phyloP scores from a whole-genome alignment of 1,140 invertebrate genomes.

The Octopus sinensis region DNA sequence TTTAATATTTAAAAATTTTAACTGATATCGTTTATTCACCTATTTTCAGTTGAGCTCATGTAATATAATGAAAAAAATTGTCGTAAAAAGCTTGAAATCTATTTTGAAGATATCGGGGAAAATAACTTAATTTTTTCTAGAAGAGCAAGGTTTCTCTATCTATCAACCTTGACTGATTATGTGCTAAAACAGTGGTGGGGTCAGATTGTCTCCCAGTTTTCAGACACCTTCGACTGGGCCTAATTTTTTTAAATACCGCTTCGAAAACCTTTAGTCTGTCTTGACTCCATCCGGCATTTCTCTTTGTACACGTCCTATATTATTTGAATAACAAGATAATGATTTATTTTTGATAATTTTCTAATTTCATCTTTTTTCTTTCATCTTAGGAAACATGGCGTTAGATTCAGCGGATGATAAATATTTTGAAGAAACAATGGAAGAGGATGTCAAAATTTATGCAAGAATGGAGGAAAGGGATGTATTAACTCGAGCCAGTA shows the following conservation, averaged over 20 bases:
- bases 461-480: slow-evolving; percentile 4
- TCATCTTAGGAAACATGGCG: background rate
- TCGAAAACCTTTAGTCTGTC: background rate
- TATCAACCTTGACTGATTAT: background rate
- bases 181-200: slow-evolving; percentile 1
- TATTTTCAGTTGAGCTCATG: background rate
- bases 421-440: slow-evolving; percentile 6
- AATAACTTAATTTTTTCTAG: background rate
- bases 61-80: background rate
- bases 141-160: slow-evolving; percentile 1
- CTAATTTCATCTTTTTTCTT: background rate
- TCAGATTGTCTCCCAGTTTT: background rate
- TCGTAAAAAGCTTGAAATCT: slow-evolving; percentile 1
- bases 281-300: background rate
- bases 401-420: background rate
- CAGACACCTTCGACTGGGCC: background rate
- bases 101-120: background rate
- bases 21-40: background rate
- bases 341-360: background rate
- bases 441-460: slow-evolving; percentile 2
- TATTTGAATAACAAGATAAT: background rate
- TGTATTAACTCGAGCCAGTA: background rate
- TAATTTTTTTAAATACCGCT: background rate
- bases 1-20: background rate
- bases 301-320: slow-evolving; percentile 2